phyloP scores from a whole-genome alignment of 1,140 invertebrate species.

The Zaprionus nigranus region DNA sequence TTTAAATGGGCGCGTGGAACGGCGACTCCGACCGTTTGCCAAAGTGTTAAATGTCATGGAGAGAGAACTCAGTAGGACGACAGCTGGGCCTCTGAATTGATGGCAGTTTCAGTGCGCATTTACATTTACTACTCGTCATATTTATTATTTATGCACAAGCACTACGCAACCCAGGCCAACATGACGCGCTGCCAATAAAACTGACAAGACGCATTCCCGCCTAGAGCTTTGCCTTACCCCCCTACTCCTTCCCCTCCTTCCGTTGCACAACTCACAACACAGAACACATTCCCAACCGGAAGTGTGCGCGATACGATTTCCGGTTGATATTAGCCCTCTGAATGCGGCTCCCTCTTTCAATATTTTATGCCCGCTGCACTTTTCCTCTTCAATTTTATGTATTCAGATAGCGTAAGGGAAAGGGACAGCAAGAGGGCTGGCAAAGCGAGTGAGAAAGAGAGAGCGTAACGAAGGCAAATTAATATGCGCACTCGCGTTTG shows the following conservation, averaged over 20 bases:
- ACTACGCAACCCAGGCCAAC: constrained; percentile 14
- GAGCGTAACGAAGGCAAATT: constrained; percentile 33
- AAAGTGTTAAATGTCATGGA: constrained; percentile 80
- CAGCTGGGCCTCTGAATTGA: constrained; percentile 73
- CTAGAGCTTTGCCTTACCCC: constrained; percentile 15
- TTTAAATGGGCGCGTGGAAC: constrained; percentile 67
- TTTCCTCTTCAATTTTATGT: constrained; percentile 34
- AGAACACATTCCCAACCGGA: constrained; percentile 9
- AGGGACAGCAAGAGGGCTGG: background rate
- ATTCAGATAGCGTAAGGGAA: constrained; percentile 9
- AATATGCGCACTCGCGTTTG: constrained; percentile 48
- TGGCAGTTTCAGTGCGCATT: constrained; percentile 72
- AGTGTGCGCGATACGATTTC: constrained; percentile 44
- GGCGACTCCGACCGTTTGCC: constrained; percentile 59
- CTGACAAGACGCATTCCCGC: constrained; percentile 65
- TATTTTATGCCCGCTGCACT: constrained; percentile 63
- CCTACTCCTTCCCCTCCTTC: background rate
- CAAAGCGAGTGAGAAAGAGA: background rate
- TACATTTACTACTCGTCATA: constrained; percentile 77
- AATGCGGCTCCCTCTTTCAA: constrained; percentile 46
- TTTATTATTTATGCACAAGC: constrained; percentile 73
- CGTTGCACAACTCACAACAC: background rate
- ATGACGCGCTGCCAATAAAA: constrained; percentile 48
- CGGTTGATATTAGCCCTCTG: constrained; percentile 62
- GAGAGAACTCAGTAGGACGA: background rate